Evolutionary conservation across 2,113 vertebrate species (phyloP).

Genomic region (Origma solitaria): DNA sequence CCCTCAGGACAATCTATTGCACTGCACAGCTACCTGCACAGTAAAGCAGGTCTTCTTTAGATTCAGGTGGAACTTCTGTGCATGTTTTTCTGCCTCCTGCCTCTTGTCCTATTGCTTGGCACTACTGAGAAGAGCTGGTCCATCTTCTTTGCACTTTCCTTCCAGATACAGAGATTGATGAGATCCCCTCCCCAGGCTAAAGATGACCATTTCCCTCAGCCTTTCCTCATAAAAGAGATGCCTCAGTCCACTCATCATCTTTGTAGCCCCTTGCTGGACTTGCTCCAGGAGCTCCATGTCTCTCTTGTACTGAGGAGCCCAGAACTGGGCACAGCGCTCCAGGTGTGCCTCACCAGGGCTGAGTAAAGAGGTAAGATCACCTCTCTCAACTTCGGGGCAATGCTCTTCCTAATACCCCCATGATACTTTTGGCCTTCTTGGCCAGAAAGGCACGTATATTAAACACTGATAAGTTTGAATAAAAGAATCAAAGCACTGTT

Average conservation of each 20-base stretch:
- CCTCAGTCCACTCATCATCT: not conserved
- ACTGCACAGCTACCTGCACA: not conserved
- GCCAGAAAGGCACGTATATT: not conserved
- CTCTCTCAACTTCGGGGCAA: not conserved
- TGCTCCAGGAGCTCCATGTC: not conserved
- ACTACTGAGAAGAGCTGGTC: not conserved
- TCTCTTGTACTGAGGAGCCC: not conserved
- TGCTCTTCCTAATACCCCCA: no score
- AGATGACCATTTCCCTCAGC: not conserved
- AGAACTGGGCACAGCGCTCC: not conserved
- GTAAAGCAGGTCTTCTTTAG: not conserved
- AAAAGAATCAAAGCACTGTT: not conserved
- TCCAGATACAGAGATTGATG: not conserved
- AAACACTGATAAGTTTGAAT: not conserved
- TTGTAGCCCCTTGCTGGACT: not conserved
- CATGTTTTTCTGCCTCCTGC: not conserved
- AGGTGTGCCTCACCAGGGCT: not conserved
- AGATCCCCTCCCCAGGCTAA: no score
- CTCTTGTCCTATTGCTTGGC: not conserved
- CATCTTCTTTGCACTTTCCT: not conserved
- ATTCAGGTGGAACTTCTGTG: not conserved
- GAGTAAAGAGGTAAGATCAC: not conserved
- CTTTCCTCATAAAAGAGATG: not conserved
- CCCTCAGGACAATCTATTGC: not conserved
- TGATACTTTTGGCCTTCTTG: not conserved